phyloP scores from a whole-genome alignment of 2,113 vertebrate genomes.

The Bubo scandiacus region DNA sequence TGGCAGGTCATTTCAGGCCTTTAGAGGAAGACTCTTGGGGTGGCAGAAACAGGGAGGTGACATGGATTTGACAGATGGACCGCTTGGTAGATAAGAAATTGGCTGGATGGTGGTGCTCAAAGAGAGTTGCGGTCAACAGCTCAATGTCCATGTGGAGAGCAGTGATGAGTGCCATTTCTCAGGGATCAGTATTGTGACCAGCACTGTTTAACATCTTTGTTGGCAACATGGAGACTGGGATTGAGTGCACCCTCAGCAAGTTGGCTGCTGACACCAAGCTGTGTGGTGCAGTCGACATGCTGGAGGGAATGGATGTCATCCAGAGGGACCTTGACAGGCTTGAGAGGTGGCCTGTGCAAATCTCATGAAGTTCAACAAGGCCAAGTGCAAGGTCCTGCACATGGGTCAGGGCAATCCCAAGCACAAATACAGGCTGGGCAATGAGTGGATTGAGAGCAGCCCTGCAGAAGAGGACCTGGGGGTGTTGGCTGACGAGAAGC shows the following conservation, averaged over 20 bases:
- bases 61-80: neutral
- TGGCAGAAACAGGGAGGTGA: neutral
- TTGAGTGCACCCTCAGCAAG: neutral
- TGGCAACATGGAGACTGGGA: neutral
- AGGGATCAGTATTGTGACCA: neutral
- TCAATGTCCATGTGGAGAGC: neutral
- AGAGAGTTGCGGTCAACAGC: neutral
- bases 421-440: neutral
- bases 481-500: neutral
- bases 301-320: neutral
- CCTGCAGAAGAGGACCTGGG: neutral
- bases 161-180: neutral
- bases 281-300: neutral
- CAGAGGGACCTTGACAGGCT: neutral
- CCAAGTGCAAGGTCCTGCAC: neutral
- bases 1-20: neutral
- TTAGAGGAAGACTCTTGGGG: neutral
- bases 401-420: neutral
- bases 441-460: neutral
- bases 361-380: neutral
- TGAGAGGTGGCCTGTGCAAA: neutral
- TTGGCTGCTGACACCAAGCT: neutral
- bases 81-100: neutral
- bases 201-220: neutral
- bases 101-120: neutral